A percentile compares a stretch with the other conserved stretches of the same genome.
Conservation (phyloP, 2,888 invertebrate genomes). For the Rotaria sp. region DNA sequence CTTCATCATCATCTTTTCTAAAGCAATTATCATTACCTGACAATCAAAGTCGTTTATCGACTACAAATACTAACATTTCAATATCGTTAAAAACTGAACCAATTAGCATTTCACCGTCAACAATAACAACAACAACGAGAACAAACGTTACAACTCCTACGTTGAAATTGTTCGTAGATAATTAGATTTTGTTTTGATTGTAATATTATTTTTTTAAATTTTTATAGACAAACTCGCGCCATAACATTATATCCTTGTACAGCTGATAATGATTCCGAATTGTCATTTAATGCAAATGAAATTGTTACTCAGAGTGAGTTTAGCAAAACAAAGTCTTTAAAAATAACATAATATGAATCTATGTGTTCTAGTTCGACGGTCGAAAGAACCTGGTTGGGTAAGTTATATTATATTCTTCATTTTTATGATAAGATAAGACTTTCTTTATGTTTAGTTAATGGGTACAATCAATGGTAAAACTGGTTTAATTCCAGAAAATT, state of each 20-base stretch:
- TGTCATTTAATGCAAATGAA: conserved; percentile 95
- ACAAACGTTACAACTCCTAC: neutral
- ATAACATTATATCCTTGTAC: conserved; percentile 88
- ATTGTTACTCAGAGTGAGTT: conserved; percentile 84
- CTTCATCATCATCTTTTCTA: neutral
- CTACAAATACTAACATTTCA: neutral
- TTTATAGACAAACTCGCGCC: conserved; percentile 63
- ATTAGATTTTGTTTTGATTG: neutral
- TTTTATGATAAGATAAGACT: neutral
- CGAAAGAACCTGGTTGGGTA: conserved; percentile 88
- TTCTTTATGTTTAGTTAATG: conserved; percentile 60
- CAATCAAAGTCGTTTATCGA: neutral
- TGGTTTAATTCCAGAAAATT: conserved; percentile 89
- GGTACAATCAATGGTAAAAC: conserved; percentile 80
- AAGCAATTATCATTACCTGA: neutral
- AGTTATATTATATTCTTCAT: neutral
- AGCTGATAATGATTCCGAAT: conserved; percentile 89
- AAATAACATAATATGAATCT: no score
- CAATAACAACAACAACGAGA: neutral
- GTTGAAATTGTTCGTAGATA: neutral
- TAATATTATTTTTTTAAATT: neutral
- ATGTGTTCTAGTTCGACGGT: conserved; percentile 67
- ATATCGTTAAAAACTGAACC: neutral
- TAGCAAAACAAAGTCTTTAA: neutral
- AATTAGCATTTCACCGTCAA: neutral